A percentile compares a stretch with the other conserved stretches of the same genome.
These are phyloP conservation scores for Hirtodrosophila confusa DNA, from an alignment of 2,888 invertebrate genomes.

Conservation along the genomic window DNA sequence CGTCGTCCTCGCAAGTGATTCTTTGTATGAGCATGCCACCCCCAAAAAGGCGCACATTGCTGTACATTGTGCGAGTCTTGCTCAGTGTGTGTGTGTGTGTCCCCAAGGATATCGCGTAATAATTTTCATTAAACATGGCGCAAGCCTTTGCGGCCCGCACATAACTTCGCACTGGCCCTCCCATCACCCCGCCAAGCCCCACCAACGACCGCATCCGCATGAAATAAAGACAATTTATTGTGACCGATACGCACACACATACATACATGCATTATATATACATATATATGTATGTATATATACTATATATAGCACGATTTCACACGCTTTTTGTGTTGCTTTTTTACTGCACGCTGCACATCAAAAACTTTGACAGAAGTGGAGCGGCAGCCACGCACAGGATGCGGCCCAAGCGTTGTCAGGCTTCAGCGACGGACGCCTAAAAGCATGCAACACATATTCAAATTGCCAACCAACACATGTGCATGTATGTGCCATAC, in stretches of 20 bases:
- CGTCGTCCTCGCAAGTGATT: slow-evolving; percentile 27
- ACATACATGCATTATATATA: slow-evolving; percentile 12
- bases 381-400: slow-evolving; percentile 66
- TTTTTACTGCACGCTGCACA: slow-evolving; percentile 50
- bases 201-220: slow-evolving; percentile 55
- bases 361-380: slow-evolving; percentile 75
- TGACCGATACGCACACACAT: slow-evolving; percentile 63
- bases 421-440: slow-evolving; percentile 35
- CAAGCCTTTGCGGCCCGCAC: slow-evolving; percentile 58
- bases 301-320: slow-evolving; percentile 34
- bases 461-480: slow-evolving; percentile 27
- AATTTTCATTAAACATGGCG: slow-evolving; percentile 78
- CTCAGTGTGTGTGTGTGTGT: slow-evolving; percentile 29
- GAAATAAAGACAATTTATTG: slow-evolving; percentile 76
- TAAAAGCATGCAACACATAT: slow-evolving; percentile 53
- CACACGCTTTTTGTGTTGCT: slow-evolving; percentile 53
- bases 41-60: slow-evolving; percentile 66
- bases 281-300: slow-evolving; percentile 2
- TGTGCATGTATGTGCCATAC: not conserved
- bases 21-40: slow-evolving; percentile 77
- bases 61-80: slow-evolving; percentile 39
- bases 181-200: slow-evolving; percentile 2
- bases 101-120: slow-evolving; percentile 78
- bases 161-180: slow-evolving; percentile 25
- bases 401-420: slow-evolving; percentile 48